Base-by-base conservation (phyloP, 2,888 invertebrate species). In the Morpho helenor region DNA sequence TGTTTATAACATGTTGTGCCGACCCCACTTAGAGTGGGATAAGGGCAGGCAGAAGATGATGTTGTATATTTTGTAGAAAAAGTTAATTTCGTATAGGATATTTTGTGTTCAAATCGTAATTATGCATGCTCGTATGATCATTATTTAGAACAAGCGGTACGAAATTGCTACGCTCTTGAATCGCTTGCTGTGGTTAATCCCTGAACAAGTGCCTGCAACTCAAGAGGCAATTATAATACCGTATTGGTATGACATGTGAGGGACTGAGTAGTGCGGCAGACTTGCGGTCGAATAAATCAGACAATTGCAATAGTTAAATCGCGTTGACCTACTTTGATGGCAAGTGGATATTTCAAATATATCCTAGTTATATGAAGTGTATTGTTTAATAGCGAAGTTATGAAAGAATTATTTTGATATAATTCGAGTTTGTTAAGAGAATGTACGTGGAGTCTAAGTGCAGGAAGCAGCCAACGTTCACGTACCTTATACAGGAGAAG, bases 211-310 rank as follows among this genome's bases (percentile, higher is more conserved):
- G 66, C 68, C 68, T 67, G 68, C 69, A 68, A 41, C 57, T 56
- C 68, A 72, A 82, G 78, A 74, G 80, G 77, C 80, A 84, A 87
- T 86, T 83, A 84, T 77, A 71, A 71, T 73, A 75, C 73, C 77
- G 74, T 80, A 83, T 82, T 80, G 82, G 80, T 72, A 81, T 73
- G 73, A 73, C 70, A 63, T 75, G 75, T 56, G 56, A 60, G 50
- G 23, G 48, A 10, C 31, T 31, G 50, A 46, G 52, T 44, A 9
- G 40, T n/a, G 44, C 8, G 23, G 9, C 7, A 8, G 16, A 8
- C n/a, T 23, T 23, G 41, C 31, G 43, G n/a, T 22, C 45, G 39
- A 10, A 45, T 52, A 7, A 8, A 45, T 39, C 10, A 31, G 31
- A 52, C 39, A 39, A 45, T 8, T 16, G n/a, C 23, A 22, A 9